Percentiles rank a stretch among this genome's conserved stretches.
Conservation (phyloP, 2,113 vertebrate species). For the Epinephelus fuscoguttatus region DNA sequence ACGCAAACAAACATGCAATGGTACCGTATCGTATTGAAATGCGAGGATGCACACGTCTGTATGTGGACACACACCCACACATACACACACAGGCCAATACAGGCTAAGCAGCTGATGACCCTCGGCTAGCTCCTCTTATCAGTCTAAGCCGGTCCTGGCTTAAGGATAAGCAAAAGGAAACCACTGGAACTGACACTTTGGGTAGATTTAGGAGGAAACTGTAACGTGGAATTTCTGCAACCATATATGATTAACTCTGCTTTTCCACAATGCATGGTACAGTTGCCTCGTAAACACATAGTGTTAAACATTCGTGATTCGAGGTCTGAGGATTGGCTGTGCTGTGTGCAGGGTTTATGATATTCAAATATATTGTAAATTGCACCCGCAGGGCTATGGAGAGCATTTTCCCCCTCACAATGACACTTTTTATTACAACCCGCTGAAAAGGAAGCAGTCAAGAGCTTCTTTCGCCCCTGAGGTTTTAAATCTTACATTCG, state of each 20-base stretch:
- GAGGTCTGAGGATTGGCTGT: not conserved
- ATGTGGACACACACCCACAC: constrained; percentile 14
- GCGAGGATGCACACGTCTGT: constrained; percentile 20
- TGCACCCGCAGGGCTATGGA: constrained; percentile 14
- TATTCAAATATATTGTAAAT: constrained; percentile 35
- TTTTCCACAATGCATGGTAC: constrained; percentile 24
- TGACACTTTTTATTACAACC: constrained; percentile 63
- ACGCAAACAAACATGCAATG: constrained; percentile 32
- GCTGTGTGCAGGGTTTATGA: constrained; percentile 3
- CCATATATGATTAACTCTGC: constrained; percentile 63
- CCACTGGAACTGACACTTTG: constrained; percentile 74
- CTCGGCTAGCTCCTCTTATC: constrained; percentile 73
- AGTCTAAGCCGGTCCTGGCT: constrained; percentile 73
- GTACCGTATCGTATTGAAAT: constrained; percentile 36
- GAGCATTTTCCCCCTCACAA: constrained; percentile 28
- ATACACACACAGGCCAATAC: constrained; percentile 26
- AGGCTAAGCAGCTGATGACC: constrained; percentile 74
- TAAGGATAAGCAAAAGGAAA: constrained; percentile 74
- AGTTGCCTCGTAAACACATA: constrained; percentile 46
- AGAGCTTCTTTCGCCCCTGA: constrained; percentile 42
- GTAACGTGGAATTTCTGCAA: constrained; percentile 50
- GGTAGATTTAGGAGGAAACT: constrained; percentile 64
- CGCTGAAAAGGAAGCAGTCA: constrained; percentile 52
- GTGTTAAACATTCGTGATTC: constrained; percentile 20
- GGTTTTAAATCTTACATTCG: constrained; percentile 68